Conservation (phyloP, 2,797 vertebrate genomes). For the Pogonophryne albipinna region DNA sequence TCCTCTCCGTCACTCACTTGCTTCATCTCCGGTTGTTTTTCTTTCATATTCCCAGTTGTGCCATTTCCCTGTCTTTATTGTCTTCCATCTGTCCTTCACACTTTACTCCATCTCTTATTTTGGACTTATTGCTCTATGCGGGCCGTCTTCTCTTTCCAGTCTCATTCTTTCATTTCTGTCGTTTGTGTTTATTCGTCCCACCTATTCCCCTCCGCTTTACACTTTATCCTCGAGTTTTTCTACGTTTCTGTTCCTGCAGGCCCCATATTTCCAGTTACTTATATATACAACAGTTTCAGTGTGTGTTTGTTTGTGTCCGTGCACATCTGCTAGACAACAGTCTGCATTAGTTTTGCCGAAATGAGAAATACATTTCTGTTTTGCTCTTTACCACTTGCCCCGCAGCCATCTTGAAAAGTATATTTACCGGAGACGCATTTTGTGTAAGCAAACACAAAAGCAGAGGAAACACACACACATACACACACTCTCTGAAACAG, state of each 20-base stretch:
- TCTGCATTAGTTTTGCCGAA: constrained; percentile 63
- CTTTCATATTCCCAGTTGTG: constrained; percentile 31
- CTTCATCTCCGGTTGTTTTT: constrained; percentile 41
- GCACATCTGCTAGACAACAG: constrained; percentile 37
- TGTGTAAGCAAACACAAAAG: constrained; percentile 30
- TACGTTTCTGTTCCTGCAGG: constrained; percentile 37
- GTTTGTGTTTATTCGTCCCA: constrained; percentile 22
- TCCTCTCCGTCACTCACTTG: constrained; percentile 13
- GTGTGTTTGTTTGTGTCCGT: neutral
- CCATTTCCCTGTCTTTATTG: constrained; percentile 41
- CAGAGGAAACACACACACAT: neutral
- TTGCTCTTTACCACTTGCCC: constrained; percentile 58
- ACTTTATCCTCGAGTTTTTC: constrained; percentile 9
- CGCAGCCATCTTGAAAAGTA: constrained; percentile 65
- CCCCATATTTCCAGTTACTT: constrained; percentile 44
- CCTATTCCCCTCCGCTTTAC: constrained; percentile 10
- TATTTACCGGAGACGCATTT: constrained; percentile 43
- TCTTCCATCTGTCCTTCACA: constrained; percentile 46
- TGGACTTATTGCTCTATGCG: constrained; percentile 10
- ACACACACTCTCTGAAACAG: constrained; percentile 7
- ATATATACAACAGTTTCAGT: constrained; percentile 22
- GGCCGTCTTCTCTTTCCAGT: constrained; percentile 13
- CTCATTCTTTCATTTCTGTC: constrained; percentile 17
- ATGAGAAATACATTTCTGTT: constrained; percentile 55
- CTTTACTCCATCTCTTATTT: constrained; percentile 22